Evolutionary conservation across 2,797 vertebrate genomes (phyloP).

Genomic region (Danio choprae): DNA sequence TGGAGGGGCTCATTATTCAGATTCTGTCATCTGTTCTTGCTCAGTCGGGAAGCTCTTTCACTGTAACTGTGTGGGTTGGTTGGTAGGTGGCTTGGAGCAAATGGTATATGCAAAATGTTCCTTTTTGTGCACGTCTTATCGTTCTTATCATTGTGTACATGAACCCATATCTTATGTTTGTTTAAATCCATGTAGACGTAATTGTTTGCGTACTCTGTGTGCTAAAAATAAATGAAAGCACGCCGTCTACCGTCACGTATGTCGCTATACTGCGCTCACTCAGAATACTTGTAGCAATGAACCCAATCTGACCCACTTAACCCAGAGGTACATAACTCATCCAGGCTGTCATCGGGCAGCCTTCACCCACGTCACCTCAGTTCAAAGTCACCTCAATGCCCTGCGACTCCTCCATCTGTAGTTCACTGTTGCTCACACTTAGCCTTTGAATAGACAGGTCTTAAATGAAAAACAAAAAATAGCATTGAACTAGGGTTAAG

Average conservation of each 20-base stretch:
- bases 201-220: not conserved
- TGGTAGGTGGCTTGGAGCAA: not conserved
- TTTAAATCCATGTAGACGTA: not conserved
- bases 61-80: slow-evolving; percentile 36
- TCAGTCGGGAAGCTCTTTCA: slow-evolving; percentile 28
- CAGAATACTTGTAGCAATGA: slow-evolving; percentile 3
- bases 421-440: slow-evolving; percentile 1
- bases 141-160: not conserved
- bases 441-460: not conserved
- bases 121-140: not conserved
- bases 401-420: not conserved
- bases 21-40: slow-evolving; percentile 38
- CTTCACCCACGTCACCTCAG: slow-evolving; percentile 22
- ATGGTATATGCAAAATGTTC: not conserved
- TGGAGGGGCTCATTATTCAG: slow-evolving; percentile 46
- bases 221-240: slow-evolving; percentile 18
- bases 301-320: slow-evolving; percentile 6
- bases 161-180: not conserved
- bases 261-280: not conserved
- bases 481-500: too few relatives aligned
- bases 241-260: not conserved
- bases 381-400: slow-evolving; percentile 11
- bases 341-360: slow-evolving; percentile 10
- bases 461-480: not conserved
- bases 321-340: slow-evolving; percentile 35